These are phyloP conservation scores for Oligia fasciuncula DNA, from an alignment of 2,888 invertebrate genomes.

Conservation along the genomic window DNA sequence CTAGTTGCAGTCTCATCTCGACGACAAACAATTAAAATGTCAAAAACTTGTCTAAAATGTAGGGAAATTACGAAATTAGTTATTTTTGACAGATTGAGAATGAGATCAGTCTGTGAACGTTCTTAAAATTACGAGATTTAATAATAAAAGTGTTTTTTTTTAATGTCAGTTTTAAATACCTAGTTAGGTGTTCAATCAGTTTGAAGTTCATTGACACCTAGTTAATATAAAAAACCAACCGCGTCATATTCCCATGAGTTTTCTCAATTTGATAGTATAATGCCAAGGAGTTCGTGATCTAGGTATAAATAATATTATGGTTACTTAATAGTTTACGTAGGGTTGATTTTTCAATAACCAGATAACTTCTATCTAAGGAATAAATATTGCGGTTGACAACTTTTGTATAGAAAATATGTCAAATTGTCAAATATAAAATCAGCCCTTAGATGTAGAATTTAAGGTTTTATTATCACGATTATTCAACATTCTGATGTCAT, in stretches of 20 bases:
- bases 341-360: not conserved
- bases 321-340: conserved; percentile 44
- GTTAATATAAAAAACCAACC: conserved; percentile 69
- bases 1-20: not conserved
- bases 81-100: not conserved
- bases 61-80: not conserved
- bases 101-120: not conserved
- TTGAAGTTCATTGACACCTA: conserved; percentile 75
- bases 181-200: conserved; percentile 57
- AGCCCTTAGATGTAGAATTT: conserved; percentile 25
- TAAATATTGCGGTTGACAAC: not conserved
- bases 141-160: conserved; percentile 41
- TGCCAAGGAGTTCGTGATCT: conserved; percentile 58
- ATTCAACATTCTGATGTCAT: conserved; percentile 48
- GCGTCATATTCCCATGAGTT: conserved; percentile 73
- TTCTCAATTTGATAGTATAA: conserved; percentile 78
- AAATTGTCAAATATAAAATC: not conserved
- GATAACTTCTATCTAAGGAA: not conserved
- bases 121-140: conserved; percentile 1
- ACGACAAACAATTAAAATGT: not conserved
- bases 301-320: conserved; percentile 30
- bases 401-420: not conserved
- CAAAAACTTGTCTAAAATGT: not conserved
- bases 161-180: conserved; percentile 54
- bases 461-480: conserved; percentile 29